Base-by-base conservation (phyloP, 35 echinoderm and acorn worm species). In the Strongylocentrotus purpuratus region DNA sequence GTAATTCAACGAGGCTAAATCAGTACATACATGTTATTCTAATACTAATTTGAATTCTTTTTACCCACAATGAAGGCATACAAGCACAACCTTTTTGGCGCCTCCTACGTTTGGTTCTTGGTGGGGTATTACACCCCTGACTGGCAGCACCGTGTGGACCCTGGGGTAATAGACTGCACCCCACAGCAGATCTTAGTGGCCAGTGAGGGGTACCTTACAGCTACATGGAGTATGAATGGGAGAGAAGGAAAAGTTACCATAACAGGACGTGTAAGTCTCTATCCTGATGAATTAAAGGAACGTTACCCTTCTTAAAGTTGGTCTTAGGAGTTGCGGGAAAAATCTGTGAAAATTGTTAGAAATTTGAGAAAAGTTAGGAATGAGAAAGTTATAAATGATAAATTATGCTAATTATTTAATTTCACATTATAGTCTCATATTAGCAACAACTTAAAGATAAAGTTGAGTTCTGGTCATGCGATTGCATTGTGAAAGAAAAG, bases 181-280 rank as follows among this genome's bases (percentile, higher is more conserved):
- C 31, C 41, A 14, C 55, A 95, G 15, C 31, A 96, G 4, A 86
- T 98, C 32, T 61, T 85, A 50, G 18, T 45, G 25, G 95, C 94
- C 6, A 91, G 86, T 10, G 97, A 96, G 25, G 95, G 97, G 10
- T 98, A 98, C 71, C 91, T 98, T 7, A 94, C 97, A 5, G 60
- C 96, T 9, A 91, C 96, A 5, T 98, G 90, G 60, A 94, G 94
- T 52, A 94, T 86, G 45, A 95, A 96, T 86, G 96, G 97, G 11
- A 78, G 96, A 47, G 92, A 95, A 13, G 71, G 94, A 60, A 90
- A 90, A 86, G 47, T 32, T 3, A 95, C 96, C 28, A 46, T 95
- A 20, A 88, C 85, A 70, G 96, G 96, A 32, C 87, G 47, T 85
- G 97, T 97, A 45, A 95, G 93, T 86, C 50, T 35, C 45, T 25